These are phyloP conservation scores for Ruditapes philippinarum DNA, from an alignment of 1,140 invertebrate genomes.

Conservation along the genomic window DNA sequence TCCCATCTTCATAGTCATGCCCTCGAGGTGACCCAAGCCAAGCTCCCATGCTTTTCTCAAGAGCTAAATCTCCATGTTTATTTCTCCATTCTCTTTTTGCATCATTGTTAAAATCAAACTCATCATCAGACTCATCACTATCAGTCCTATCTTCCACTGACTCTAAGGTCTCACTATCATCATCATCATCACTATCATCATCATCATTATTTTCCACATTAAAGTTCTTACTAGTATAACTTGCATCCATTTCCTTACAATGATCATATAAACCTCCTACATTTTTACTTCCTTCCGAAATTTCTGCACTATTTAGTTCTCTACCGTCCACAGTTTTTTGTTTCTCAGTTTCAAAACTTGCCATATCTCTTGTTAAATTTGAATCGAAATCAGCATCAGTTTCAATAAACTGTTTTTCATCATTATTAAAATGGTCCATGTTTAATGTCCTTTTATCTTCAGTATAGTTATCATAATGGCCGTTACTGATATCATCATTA, in stretches of 20 bases:
- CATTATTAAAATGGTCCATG: background rate
- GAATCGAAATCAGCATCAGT: background rate
- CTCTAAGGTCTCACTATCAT: slow-evolving; percentile 10
- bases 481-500: slow-evolving; percentile 11
- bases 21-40: slow-evolving; percentile 34
- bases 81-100: slow-evolving; percentile 11
- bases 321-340: background rate
- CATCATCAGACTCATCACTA: slow-evolving; percentile 27
- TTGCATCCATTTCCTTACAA: slow-evolving; percentile 6
- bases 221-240: background rate
- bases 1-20: background rate
- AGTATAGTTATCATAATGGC: slow-evolving; percentile 22
- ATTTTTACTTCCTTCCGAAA: background rate
- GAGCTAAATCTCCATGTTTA: slow-evolving; percentile 27
- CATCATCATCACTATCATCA: background rate
- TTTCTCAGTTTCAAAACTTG: background rate
- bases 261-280: background rate
- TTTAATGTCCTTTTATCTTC: slow-evolving; percentile 16
- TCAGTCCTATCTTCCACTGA: slow-evolving; percentile 27
- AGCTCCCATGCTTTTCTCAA: slow-evolving; percentile 45
- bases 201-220: background rate
- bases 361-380: background rate
- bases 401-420: background rate
- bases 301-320: background rate
- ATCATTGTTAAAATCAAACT: slow-evolving; percentile 25